Conservation (phyloP, 2,797 vertebrate species). For the Thunnus albacares region DNA sequence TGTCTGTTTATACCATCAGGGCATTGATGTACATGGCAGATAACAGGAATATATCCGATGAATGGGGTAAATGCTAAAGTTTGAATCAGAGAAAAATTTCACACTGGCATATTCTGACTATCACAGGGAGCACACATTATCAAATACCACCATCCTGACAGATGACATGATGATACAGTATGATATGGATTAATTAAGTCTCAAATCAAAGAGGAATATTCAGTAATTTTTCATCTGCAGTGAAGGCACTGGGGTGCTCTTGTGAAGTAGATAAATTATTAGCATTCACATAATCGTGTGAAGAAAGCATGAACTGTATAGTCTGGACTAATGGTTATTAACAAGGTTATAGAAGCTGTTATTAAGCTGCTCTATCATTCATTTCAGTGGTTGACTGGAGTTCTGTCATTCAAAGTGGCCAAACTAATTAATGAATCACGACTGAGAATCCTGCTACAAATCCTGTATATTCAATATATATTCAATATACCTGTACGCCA, state of each 20-base stretch:
- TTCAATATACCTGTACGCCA: neutral
- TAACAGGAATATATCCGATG: slow-evolving; percentile 29
- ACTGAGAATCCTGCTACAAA: neutral
- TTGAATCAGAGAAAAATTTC: slow-evolving; percentile 38
- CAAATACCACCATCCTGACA: slow-evolving; percentile 55
- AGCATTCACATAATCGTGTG: neutral
- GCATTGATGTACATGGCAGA: slow-evolving; percentile 44
- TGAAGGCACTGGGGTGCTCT: neutral
- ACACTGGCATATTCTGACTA: slow-evolving; percentile 29
- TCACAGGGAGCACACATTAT: slow-evolving; percentile 23
- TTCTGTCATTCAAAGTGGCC: neutral
- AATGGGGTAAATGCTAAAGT: slow-evolving; percentile 43
- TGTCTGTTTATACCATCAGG: slow-evolving; percentile 7
- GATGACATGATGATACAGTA: slow-evolving; percentile 26
- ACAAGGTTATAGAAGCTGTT: neutral
- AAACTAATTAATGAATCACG: neutral
- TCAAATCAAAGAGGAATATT: slow-evolving; percentile 21
- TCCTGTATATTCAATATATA: neutral
- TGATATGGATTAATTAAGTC: slow-evolving; percentile 24
- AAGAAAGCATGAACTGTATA: slow-evolving; percentile 1
- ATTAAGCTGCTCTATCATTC: neutral
- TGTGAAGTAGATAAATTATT: slow-evolving; percentile 10
- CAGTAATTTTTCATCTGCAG: slow-evolving; percentile 26
- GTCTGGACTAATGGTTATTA: neutral
- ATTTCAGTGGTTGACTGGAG: neutral